These are phyloP conservation scores for Ophioninae sp. DNA, from an alignment of 2,888 invertebrate genomes.

Conservation along the genomic window DNA sequence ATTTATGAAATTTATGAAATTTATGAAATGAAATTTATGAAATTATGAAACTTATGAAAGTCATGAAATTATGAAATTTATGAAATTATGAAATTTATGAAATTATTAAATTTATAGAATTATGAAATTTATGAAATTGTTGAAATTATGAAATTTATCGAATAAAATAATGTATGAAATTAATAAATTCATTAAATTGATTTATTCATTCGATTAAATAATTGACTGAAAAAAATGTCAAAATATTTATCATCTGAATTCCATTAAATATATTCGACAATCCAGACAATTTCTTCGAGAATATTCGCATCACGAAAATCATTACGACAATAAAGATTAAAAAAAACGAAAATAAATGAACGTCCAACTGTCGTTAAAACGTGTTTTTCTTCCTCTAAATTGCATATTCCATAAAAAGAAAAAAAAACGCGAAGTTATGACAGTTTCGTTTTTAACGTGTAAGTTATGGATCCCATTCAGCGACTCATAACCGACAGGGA, in stretches of 20 bases:
- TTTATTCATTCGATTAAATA: no score
- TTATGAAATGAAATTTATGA: no score
- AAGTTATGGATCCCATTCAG: constrained; percentile 19
- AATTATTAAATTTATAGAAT: no score
- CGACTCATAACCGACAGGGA: constrained; percentile 2
- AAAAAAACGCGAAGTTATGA: not conserved
- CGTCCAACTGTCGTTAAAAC: not conserved
- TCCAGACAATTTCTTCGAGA: constrained; percentile 57
- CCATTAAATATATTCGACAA: constrained; percentile 57
- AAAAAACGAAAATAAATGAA: constrained; percentile 19
- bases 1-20: no score
- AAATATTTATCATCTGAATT: constrained; percentile 49
- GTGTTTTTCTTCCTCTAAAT: constrained; percentile 10
- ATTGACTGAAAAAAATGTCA: no score
- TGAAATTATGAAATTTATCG: no score
- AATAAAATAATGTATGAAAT: no score
- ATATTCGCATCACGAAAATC: constrained; percentile 31
- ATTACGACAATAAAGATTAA: constrained; percentile 20
- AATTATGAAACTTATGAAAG: no score
- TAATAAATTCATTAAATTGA: no score
- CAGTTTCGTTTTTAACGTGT: not conserved
- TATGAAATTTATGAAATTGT: no score
- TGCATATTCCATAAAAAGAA: constrained; percentile 5
- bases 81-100: no score
- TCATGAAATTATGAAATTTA: no score